phyloP scores from a whole-genome alignment of 2,113 vertebrate genomes.

The Nymphicus hollandicus region DNA sequence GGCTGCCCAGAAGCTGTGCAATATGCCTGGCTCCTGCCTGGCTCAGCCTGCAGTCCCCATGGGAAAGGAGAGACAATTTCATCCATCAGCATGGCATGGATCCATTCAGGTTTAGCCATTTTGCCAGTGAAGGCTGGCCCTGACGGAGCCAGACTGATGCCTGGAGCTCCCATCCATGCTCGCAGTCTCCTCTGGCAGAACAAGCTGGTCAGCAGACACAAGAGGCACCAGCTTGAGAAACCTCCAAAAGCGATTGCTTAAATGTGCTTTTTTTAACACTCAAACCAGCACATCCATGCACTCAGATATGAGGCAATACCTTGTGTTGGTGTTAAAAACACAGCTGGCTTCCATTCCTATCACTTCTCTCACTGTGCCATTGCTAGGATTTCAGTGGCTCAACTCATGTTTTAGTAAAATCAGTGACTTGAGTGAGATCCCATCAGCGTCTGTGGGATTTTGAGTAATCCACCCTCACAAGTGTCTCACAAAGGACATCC shows the following conservation, averaged over 20 bases:
- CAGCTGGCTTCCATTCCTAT: not conserved
- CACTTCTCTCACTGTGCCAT: accelerated
- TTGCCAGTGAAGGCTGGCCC: not conserved
- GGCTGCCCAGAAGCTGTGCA: not conserved
- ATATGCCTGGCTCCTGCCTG: not conserved
- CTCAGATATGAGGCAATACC: not conserved
- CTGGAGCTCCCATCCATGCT: not conserved
- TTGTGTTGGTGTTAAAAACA: accelerated
- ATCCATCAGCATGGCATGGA: not conserved
- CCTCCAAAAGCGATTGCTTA: not conserved
- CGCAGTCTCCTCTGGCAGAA: not conserved
- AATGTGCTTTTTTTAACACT: not conserved
- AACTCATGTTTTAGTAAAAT: not conserved
- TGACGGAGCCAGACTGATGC: not conserved
- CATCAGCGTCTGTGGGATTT: not conserved
- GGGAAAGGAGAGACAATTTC: not conserved
- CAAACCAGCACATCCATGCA: not conserved
- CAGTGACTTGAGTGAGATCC: not conserved
- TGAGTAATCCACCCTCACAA: not conserved
- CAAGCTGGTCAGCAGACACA: not conserved
- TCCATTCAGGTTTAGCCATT: not conserved
- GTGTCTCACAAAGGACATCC: not conserved
- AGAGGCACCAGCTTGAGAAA: not conserved
- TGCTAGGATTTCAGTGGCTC: not conserved
- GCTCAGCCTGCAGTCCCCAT: not conserved